These are phyloP conservation scores for Caenorhabditis sp. DNA, from an alignment of 2,888 invertebrate species.

Conservation along the genomic window DNA sequence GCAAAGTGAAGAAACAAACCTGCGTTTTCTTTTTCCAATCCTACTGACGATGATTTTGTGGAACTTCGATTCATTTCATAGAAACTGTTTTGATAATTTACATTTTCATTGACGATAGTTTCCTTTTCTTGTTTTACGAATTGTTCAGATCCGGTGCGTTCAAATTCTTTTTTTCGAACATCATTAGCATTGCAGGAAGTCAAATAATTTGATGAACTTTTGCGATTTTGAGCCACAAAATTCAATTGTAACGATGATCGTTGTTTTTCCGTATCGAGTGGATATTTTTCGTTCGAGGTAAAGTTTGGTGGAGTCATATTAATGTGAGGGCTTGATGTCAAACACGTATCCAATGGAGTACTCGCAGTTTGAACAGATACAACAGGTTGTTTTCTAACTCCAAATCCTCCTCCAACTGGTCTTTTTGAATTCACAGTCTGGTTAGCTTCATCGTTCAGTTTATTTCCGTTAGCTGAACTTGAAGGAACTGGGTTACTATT, in stretches of 20 bases:
- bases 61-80: background rate
- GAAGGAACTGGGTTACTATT: background rate
- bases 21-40: background rate
- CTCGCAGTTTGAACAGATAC: background rate
- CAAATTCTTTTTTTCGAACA: background rate
- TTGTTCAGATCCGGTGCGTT: background rate
- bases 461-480: background rate
- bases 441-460: too few species aligned
- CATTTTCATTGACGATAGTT: background rate
- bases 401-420: conserved; percentile 4
- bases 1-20: conserved; percentile 7
- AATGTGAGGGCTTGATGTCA: too few species aligned
- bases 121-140: background rate
- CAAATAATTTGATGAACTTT: too few species aligned
- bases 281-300: too few species aligned
- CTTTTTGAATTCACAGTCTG: background rate
- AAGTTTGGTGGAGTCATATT: too few species aligned
- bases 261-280: too few species aligned
- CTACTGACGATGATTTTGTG: background rate
- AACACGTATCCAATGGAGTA: background rate
- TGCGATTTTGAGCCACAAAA: background rate
- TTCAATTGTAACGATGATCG: too few species aligned
- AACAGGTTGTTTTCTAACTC: background rate
- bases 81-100: background rate
- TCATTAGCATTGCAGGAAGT: too few species aligned